Conservation (phyloP, 1,140 invertebrate genomes). For the Diabrotica undecimpunctata region DNA sequence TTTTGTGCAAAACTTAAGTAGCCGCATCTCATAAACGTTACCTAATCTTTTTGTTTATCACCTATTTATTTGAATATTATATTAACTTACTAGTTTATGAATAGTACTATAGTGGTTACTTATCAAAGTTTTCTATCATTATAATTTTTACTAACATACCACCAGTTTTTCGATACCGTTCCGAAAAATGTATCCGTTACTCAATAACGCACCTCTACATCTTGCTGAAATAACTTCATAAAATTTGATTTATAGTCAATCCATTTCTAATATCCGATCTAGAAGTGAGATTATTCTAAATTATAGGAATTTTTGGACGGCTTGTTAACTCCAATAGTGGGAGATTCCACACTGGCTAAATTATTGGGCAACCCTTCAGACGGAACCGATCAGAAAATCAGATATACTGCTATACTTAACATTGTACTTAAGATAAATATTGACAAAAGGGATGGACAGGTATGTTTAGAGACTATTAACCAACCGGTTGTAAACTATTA, state of each 20-base stretch:
- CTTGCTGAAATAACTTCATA: conserved; percentile 12
- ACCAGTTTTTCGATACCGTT: no score
- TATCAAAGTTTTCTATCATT: no score
- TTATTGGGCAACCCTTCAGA: conserved; percentile 10
- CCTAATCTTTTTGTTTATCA: no score
- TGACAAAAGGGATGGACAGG: conserved; percentile 13
- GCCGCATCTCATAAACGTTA: no score
- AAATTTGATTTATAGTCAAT: conserved; percentile 15
- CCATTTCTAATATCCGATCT: conserved; percentile 15
- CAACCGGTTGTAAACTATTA: neutral
- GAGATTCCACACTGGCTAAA: conserved; percentile 12
- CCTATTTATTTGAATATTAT: no score
- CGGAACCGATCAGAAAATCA: conserved; percentile 5
- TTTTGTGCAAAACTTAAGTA: no score
- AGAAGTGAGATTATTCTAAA: conserved; percentile 8
- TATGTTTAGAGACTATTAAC: conserved; percentile 6
- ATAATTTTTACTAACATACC: no score
- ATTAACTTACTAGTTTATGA: no score
- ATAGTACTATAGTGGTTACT: no score
- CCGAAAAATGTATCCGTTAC: no score
- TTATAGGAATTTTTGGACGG: conserved; percentile 13
- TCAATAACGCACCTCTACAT: neutral
- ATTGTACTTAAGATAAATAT: conserved; percentile 16
- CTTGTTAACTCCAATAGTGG: conserved; percentile 16
- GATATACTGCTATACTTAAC: conserved; percentile 12